Evolutionary conservation across 2,113 vertebrate species (phyloP), one percentile per base, ranked within the genome.

Genomic region (Buteo buteo): DNA sequence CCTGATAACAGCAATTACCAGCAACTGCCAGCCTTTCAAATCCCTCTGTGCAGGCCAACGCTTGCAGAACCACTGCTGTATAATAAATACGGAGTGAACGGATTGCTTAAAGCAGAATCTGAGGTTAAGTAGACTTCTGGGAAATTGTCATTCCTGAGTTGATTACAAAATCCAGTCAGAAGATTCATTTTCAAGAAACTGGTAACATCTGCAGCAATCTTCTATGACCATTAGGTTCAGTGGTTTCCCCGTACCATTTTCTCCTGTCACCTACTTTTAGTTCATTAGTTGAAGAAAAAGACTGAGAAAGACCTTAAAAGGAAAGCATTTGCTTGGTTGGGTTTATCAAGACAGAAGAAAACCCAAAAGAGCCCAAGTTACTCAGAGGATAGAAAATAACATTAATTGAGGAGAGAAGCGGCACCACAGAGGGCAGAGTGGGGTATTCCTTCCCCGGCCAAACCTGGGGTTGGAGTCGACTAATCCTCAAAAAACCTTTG

Each of bases 81-180:
- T 1, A 67, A 67, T 38, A 86, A 78, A 58, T 40, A 71, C 3
- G 12, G 26, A 90, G 76, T n/a, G 82, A 86, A 92, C 47, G 52
- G 44, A 91, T 10, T 47, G 45, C 62, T 79, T 74, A 71, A 67
- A 82, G 69, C 59, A 81, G 65, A 86, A 88, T 55, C 76, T 0
- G 16, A 96, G n/a, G 34, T 73, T 83, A 90, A 93, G 72, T 0
- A 86, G 59, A 78, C 69, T 57, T 81, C 88, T 9, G 19, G 73
- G 80, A 94, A 92, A 78, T 24, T 3, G 12, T 44, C 50, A 64
- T 74, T 92, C 83, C 72, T 54, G 45, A 36, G 54, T 3, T 42
- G 54, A 66, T 74, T 92, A 87, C 69, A 86, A 96, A 95, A 93
- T 44, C 38, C 81, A 82, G 79, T 21, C 70, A 76, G 55, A 93